These are phyloP conservation scores for Rhogogaster chlorosoma DNA, from an alignment of 2,888 invertebrate species.

Conservation along the genomic window DNA sequence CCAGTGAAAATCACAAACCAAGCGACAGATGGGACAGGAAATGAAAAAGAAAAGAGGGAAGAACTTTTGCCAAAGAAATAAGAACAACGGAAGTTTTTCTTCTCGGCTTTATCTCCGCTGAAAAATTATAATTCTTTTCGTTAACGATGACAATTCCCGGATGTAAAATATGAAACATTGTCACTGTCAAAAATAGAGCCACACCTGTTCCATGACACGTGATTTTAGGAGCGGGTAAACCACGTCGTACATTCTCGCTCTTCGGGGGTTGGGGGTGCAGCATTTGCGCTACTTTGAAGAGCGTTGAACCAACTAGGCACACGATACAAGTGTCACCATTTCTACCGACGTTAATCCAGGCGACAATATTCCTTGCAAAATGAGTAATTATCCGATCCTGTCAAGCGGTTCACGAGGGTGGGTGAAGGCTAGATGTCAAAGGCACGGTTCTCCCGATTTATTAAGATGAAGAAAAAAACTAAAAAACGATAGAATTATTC, in stretches of 20 bases:
- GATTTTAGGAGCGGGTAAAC: not conserved
- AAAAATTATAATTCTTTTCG: not conserved
- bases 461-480: not conserved
- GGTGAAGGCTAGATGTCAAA: no score
- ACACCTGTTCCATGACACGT: not conserved
- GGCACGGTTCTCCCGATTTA: no score
- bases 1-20: not conserved
- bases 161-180: not conserved
- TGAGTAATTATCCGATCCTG: slow-evolving; percentile 30
- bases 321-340: not conserved
- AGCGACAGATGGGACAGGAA: not conserved
- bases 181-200: not conserved
- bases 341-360: not conserved
- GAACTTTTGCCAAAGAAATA: not conserved
- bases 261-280: not conserved
- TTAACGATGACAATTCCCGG: not conserved
- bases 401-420: not conserved
- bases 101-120: not conserved
- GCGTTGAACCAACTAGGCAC: not conserved
- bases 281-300: not conserved
- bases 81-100: not conserved
- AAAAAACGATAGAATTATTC: not conserved
- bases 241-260: not conserved
- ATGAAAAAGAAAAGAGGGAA: not conserved
- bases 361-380: not conserved